phyloP scores from a whole-genome alignment of 2,797 vertebrate genomes.

The Etheostoma perlongum region DNA sequence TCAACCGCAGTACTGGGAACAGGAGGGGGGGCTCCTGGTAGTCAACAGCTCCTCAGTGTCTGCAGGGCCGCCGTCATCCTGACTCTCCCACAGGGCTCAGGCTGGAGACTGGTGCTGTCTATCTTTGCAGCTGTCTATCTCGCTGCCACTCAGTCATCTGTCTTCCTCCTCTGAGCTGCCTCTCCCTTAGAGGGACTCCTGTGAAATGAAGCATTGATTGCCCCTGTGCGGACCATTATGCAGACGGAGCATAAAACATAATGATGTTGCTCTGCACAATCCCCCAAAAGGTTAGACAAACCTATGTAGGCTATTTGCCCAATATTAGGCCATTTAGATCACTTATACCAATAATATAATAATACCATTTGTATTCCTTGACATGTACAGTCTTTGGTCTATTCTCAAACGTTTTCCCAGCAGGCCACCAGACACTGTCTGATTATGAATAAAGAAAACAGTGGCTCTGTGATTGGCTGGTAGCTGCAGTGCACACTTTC shows the following conservation, averaged over 20 bases:
- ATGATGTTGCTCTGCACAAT: constrained; percentile 70
- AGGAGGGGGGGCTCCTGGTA: constrained; percentile 28
- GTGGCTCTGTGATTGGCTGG: constrained; percentile 30
- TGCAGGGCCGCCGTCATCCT: constrained; percentile 34
- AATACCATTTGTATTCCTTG: constrained; percentile 28
- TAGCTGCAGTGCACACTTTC: constrained; percentile 1
- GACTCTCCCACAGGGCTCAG: constrained; percentile 59
- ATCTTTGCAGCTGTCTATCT: constrained; percentile 39
- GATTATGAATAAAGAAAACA: constrained; percentile 28
- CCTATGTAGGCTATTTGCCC: constrained; percentile 31
- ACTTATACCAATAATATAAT: constrained; percentile 36
- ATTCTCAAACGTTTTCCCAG: constrained; percentile 17
- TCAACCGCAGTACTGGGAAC: constrained; percentile 41
- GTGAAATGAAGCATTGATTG: constrained; percentile 81
- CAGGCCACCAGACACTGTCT: constrained; percentile 11
- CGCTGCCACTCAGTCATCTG: constrained; percentile 40
- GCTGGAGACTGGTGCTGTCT: constrained; percentile 42
- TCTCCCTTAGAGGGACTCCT: constrained; percentile 56
- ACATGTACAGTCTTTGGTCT: constrained; percentile 25
- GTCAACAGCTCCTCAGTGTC: constrained; percentile 56
- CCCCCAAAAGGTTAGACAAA: constrained; percentile 52
- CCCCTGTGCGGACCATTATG: constrained; percentile 72
- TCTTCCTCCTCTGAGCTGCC: constrained; percentile 27
- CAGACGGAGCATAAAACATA: constrained; percentile 72
- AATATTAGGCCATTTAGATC: constrained; percentile 36